phyloP scores from a whole-genome alignment of 2,888 invertebrate species.

The Pachydiplax longipennis region DNA sequence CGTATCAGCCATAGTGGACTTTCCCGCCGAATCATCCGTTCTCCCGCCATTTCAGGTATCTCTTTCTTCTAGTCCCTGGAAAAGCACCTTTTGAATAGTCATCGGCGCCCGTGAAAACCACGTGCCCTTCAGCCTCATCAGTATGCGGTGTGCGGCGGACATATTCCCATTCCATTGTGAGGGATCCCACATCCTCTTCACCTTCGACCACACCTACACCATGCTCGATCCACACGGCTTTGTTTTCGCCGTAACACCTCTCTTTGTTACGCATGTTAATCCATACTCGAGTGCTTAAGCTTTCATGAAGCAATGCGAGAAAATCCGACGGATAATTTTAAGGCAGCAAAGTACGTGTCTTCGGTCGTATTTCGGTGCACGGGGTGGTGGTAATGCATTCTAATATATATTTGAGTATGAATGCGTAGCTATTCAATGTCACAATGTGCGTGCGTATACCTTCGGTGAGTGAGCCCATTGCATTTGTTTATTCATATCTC shows the following conservation, averaged over 20 bases:
- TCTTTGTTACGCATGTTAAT: not conserved
- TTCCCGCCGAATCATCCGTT: not conserved
- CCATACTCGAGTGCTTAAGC: not conserved
- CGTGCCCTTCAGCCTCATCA: not conserved
- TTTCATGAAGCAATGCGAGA: not conserved
- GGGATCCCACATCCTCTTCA: not conserved
- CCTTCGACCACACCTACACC: not conserved
- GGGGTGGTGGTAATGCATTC: no score
- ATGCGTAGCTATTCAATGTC: no score
- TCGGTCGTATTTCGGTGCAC: no score
- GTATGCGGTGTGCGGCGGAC: not conserved
- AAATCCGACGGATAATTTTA: no score
- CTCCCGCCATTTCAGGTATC: not conserved
- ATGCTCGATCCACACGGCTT: not conserved
- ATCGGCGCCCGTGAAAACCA: not conserved
- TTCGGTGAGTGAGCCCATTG: no score
- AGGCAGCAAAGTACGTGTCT: no score
- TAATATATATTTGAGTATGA: no score
- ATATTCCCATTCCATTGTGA: not conserved
- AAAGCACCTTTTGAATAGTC: not conserved
- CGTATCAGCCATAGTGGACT: not conserved
- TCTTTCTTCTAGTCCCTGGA: not conserved
- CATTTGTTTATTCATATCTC: no score
- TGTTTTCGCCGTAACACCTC: not conserved
- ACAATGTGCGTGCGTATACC: no score